phyloP scores from a whole-genome alignment of 2,888 invertebrate genomes.

The Pseudanteris insignis region DNA sequence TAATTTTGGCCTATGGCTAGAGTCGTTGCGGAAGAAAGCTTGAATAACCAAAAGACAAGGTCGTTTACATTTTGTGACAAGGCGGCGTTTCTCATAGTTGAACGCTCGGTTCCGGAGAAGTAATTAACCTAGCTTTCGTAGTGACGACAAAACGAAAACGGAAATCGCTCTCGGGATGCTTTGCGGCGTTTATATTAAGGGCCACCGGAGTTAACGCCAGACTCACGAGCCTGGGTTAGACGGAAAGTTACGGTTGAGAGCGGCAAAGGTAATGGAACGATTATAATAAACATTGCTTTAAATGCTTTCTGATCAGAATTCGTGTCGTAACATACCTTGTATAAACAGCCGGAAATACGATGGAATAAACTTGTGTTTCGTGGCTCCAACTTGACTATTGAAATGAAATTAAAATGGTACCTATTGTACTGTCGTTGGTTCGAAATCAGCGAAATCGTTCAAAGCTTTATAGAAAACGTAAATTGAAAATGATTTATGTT shows the following conservation, averaged over 20 bases:
- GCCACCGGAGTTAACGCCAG: constrained; percentile 26
- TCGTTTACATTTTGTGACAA: constrained; percentile 28
- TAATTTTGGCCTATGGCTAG: constrained; percentile 4
- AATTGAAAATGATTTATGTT: too few relatives aligned
- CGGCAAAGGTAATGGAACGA: constrained; percentile 16
- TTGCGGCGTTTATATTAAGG: constrained; percentile 22
- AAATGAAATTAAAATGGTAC: too few relatives aligned
- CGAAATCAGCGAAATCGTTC: too few relatives aligned
- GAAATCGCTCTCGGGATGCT: constrained; percentile 35
- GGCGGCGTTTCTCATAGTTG: constrained; percentile 24
- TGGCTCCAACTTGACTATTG: background rate
- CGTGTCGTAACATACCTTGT: background rate
- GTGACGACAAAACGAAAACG: constrained; percentile 38
- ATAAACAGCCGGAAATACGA: constrained; percentile 1
- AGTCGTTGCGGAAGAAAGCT: background rate
- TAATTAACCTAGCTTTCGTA: constrained; percentile 37
- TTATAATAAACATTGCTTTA: constrained; percentile 25
- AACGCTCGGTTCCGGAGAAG: constrained; percentile 22
- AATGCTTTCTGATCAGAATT: constrained; percentile 18
- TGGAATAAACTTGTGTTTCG: constrained; percentile 11
- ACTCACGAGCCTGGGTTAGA: constrained; percentile 23
- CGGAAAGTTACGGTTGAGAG: constrained; percentile 21
- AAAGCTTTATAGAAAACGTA: too few relatives aligned
- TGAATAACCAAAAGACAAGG: constrained; percentile 15
- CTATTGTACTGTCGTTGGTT: too few relatives aligned